Evolutionary conservation across 2,797 vertebrate species (phyloP), one percentile per base, ranked within the genome.

Genomic region (Alosa sapidissima): DNA sequence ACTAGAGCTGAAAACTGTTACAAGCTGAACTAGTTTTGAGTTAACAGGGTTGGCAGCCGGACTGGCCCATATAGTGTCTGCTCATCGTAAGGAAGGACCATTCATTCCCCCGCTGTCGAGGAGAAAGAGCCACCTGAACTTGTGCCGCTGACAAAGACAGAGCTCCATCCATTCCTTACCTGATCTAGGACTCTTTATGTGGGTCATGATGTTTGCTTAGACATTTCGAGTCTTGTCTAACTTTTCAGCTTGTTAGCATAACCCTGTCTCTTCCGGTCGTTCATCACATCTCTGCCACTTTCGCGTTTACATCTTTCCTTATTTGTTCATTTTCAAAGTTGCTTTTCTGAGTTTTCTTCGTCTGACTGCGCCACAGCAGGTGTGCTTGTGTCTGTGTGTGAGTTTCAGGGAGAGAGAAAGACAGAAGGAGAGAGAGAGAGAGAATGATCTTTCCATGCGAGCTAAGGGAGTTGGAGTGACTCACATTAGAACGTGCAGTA

Each of bases 171-270:
- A 47, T 78, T 78, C 72, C 72, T 47, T 78, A 21, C 72, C 28
- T 78, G 72, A 78, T 47, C 72, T 78, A 78, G 72, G 72, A 16
- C 72, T 78, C 72, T 78, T 78, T 78, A 78, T 78, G 36, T 78
- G 72, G 72, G 72, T 78, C 72, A 78, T 45, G 36, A 13, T 78
- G 72, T 78, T 78, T 78, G 41, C 72, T 78, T 78, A 47, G 72
- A 41, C 72, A 78, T 78, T 16, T 41, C 16, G 36, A 45, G 14
- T 78, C 72, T 78, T 78, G 72, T 78, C 72, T 78, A 78, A 78
- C 36, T 78, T 78, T 78, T 47, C 72, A 78, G 72, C 72, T 78
- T 78, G 72, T 78, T 78, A 78, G 72, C 72, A 78, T 78, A 78
- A 78, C 72, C 72, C 72, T 78, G 72, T 78, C 72, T 78, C 72